Evolutionary conservation across 2,888 invertebrate species (phyloP), one percentile per base, ranked within the genome.

Genomic region (Dryadula phaetusa): DNA sequence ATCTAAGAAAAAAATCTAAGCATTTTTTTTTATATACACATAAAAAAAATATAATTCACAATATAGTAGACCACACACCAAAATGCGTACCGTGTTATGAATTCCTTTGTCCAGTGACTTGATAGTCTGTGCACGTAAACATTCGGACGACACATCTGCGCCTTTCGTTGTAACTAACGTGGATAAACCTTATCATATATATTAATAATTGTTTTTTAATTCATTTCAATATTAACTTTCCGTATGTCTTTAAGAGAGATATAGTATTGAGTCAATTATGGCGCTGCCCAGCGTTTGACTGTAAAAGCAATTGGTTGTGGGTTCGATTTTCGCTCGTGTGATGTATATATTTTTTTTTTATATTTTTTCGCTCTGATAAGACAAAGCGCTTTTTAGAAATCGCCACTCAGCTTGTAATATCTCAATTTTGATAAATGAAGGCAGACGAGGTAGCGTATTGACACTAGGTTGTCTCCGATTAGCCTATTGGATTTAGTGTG

Each of bases 71-170:
- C 49, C 28, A 52, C 10, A 52, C 52, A 52, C 52, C 62, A 52
- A 42, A 16, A 40, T 42, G 8, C 63, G 69, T 60, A 40, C 40
- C 58, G 53, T 14, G 16, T 10, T 42, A 28, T 46, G 58, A 34
- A 66, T 66, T 60, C 58, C 67, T 66, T 69, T 66, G 69, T 69
- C 56, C 63, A 62, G 28, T 42, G 44, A 60, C 52, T 69, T 66
- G 60, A 20, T 46, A 63, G 58, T 66, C 69, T 32, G 14, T 52
- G 22, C 63, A 42, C 56, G 66, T 49, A 40, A n/a, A 22, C 56
- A 53, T 47, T 61, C 18, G 28, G 58, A 40, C 62, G 37, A 32
- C 64, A 58, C 58, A 58, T 64, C 64, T 58, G 64, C 44, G 44
- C 16, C 46, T 28, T n/a, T 18, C 16, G 56, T 12, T 25, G 40